Conservation (phyloP, 2,797 vertebrate species). For the Sebastes cheni region DNA sequence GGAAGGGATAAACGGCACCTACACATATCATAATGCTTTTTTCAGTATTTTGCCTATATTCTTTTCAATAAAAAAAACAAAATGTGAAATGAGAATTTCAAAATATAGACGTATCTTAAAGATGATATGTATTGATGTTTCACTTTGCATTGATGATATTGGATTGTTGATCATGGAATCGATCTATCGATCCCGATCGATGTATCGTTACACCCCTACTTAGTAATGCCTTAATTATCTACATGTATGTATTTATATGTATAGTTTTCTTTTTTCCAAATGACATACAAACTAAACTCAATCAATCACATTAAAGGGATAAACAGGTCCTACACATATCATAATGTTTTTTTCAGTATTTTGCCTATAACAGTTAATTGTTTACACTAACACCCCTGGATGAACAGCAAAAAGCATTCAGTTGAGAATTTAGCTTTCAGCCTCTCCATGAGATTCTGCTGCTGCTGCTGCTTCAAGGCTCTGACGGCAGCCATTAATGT, state of each 20-base stretch:
- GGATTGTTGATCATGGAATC: too few relatives aligned
- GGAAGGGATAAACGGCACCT: constrained; percentile 4
- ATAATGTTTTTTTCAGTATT: not conserved
- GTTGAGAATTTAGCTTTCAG: constrained; percentile 35
- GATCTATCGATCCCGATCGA: too few relatives aligned
- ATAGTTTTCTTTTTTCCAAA: constrained; percentile 5
- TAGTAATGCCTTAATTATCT: too few relatives aligned
- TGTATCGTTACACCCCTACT: too few relatives aligned
- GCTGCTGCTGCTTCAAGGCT: constrained; percentile 52
- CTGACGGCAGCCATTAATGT: constrained; percentile 79
- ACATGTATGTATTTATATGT: too few relatives aligned
- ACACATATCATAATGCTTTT: constrained; percentile 1
- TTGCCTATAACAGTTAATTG: constrained; percentile 35
- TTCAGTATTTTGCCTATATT: constrained; percentile 15
- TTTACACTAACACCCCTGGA: constrained; percentile 35
- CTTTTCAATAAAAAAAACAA: too few relatives aligned
- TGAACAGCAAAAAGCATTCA: constrained; percentile 48
- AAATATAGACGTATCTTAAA: too few relatives aligned
- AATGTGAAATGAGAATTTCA: too few relatives aligned
- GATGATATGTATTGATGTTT: too few relatives aligned
- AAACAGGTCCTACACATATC: not conserved
- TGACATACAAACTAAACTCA: constrained; percentile 19
- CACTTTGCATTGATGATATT: too few relatives aligned
- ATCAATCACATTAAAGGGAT: constrained; percentile 18
- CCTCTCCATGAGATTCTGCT: constrained; percentile 40